Percentiles rank a stretch among this genome's conserved stretches.
These are phyloP conservation scores for Thermophis baileyi DNA, from an alignment of 2,113 vertebrate genomes.

Conservation along the genomic window DNA sequence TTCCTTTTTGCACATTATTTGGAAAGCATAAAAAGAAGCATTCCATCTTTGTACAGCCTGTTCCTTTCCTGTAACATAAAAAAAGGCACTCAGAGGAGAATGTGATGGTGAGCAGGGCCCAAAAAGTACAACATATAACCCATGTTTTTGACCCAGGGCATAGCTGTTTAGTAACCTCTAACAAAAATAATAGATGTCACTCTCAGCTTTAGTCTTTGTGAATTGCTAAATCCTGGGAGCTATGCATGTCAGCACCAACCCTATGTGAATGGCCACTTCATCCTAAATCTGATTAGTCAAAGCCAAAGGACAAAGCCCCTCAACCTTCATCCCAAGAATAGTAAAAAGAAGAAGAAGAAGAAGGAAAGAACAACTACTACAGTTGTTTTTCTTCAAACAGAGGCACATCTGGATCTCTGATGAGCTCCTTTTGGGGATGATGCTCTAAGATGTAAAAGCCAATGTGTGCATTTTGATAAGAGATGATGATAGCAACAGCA, in stretches of 20 bases:
- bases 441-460: neutral
- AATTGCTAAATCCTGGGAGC: neutral
- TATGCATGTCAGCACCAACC: neutral
- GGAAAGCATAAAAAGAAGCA: neutral
- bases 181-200: neutral
- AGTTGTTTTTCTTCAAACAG: neutral
- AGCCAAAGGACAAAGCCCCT: neutral
- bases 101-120: neutral
- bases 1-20: neutral
- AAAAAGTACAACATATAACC: neutral
- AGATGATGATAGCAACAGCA: neutral
- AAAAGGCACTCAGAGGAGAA: neutral
- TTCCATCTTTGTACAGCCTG: neutral
- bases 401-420: neutral
- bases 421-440: neutral
- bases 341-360: neutral
- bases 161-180: neutral
- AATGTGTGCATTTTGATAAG: neutral
- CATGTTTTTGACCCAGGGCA: neutral
- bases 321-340: neutral
- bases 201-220: conserved; percentile 1
- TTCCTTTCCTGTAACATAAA: neutral
- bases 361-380: fast-evolving
- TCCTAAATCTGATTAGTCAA: neutral
- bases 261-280: conserved; percentile 9